phyloP scores from a whole-genome alignment of 2,888 invertebrate species.

The Eristalis tenax region DNA sequence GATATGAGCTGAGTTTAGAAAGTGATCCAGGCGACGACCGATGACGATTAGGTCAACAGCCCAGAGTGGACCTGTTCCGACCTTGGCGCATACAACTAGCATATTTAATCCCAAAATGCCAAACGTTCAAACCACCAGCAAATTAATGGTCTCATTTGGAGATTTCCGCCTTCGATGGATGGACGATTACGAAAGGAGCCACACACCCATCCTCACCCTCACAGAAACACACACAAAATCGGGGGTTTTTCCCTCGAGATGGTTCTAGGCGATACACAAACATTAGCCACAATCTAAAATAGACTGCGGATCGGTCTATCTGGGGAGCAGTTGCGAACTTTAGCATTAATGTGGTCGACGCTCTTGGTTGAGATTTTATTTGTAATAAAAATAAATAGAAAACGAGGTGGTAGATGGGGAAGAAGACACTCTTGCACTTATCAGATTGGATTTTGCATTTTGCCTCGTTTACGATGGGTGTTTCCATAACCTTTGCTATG shows the following conservation, averaged over 20 bases:
- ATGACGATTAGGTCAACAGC: conserved; percentile 21
- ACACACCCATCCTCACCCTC: neutral
- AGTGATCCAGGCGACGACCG: neutral
- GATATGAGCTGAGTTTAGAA: neutral
- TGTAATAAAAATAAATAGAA: neutral
- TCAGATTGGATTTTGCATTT: conserved; percentile 1
- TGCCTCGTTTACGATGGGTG: neutral
- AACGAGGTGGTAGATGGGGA: too few relatives aligned
- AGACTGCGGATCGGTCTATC: too few relatives aligned
- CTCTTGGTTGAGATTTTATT: conserved; percentile 6
- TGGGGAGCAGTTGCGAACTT: neutral
- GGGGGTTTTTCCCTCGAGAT: neutral
- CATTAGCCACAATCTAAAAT: neutral
- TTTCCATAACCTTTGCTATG: neutral
- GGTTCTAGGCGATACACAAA: neutral
- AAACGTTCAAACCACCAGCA: neutral
- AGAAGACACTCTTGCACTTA: neutral
- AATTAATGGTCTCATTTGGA: conserved; percentile 1
- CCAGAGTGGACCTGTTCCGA: neutral
- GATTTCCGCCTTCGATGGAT: conserved; percentile 22
- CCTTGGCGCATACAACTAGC: conserved; percentile 10
- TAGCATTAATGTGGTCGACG: neutral
- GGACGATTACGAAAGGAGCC: neutral
- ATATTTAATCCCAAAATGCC: neutral
- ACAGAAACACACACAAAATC: neutral